A percentile compares a stretch with the other conserved stretches of the same genome.
phyloP scores from a whole-genome alignment of 1,140 invertebrate species.

The Caenorhabditis elegans region DNA sequence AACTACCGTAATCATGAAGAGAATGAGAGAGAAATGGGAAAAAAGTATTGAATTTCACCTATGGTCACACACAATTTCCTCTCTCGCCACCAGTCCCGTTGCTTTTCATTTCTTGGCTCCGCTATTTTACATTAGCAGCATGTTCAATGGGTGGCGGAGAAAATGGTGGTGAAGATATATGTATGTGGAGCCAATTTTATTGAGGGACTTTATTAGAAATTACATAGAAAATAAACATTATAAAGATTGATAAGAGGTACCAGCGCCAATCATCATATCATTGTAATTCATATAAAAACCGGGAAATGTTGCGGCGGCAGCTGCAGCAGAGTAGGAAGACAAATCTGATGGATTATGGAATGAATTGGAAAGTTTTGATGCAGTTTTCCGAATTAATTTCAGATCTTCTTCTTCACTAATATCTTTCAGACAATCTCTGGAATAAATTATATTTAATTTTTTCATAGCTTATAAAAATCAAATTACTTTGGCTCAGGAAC shows the following conservation, averaged over 20 bases:
- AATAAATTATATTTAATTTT: too few species aligned
- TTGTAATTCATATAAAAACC: conserved; percentile 21
- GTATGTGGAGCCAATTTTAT: too few species aligned
- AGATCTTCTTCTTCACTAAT: conserved; percentile 39
- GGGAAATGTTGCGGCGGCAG: neutral
- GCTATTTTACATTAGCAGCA: neutral
- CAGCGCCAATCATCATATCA: conserved; percentile 11
- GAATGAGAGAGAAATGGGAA: neutral
- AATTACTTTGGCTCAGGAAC: conserved; percentile 33
- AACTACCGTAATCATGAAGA: neutral
- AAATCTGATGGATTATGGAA: neutral
- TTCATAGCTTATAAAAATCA: neutral
- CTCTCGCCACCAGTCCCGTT: neutral
- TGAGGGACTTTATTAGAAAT: neutral
- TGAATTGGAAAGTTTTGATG: neutral
- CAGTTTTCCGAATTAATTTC: conserved; percentile 1
- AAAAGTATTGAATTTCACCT: neutral
- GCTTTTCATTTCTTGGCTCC: neutral
- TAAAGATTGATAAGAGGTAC: neutral
- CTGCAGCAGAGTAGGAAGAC: neutral
- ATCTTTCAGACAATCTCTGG: conserved; percentile 7
- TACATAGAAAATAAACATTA: neutral
- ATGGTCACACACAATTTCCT: conserved; percentile 31
- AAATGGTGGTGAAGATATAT: too few species aligned
- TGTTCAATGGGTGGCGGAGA: neutral